A percentile compares a stretch with the other conserved stretches of the same genome.
These are phyloP conservation scores for Amphiprion ocellaris DNA, from an alignment of 2,113 vertebrate species.

Conservation along the genomic window DNA sequence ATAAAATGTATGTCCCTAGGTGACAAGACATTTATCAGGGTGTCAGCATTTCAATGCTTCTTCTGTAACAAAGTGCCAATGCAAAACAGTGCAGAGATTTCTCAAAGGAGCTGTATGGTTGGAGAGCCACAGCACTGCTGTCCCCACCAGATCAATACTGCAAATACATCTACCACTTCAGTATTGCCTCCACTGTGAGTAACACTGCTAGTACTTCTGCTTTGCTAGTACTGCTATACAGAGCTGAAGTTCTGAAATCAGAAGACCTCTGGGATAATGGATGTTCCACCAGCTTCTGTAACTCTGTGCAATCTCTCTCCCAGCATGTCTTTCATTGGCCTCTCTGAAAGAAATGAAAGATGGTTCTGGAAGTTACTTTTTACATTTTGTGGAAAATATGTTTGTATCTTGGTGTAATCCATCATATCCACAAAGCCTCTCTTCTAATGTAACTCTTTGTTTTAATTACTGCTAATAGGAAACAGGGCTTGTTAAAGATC, in stretches of 20 bases:
- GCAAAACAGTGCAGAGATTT: slow-evolving; percentile 40
- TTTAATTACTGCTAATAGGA: neutral
- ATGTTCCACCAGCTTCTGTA: slow-evolving; percentile 13
- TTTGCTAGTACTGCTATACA: neutral
- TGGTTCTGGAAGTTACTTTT: neutral
- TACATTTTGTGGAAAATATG: neutral
- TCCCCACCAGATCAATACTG: slow-evolving; percentile 42
- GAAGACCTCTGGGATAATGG: neutral
- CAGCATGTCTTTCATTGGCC: neutral
- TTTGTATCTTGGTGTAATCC: neutral
- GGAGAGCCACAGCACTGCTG: slow-evolving; percentile 22
- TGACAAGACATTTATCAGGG: slow-evolving; percentile 64
- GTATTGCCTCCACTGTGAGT: neutral
- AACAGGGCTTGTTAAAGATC: neutral
- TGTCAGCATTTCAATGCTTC: slow-evolving; percentile 47
- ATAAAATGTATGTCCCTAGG: slow-evolving; percentile 65
- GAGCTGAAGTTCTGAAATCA: slow-evolving; percentile 1
- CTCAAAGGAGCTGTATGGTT: slow-evolving; percentile 42
- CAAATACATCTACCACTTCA: slow-evolving; percentile 13
- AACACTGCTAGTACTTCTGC: neutral
- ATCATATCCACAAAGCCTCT: neutral
- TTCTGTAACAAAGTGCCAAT: slow-evolving; percentile 46
- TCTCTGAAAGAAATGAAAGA: slow-evolving; percentile 1
- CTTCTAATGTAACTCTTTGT: no score
- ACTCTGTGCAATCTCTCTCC: slow-evolving; percentile 7